A percentile compares a stretch with the other conserved stretches of the same genome.
These are phyloP conservation scores for Taxidea taxus DNA, from an alignment of 2,113 vertebrate genomes.

Conservation along the genomic window DNA sequence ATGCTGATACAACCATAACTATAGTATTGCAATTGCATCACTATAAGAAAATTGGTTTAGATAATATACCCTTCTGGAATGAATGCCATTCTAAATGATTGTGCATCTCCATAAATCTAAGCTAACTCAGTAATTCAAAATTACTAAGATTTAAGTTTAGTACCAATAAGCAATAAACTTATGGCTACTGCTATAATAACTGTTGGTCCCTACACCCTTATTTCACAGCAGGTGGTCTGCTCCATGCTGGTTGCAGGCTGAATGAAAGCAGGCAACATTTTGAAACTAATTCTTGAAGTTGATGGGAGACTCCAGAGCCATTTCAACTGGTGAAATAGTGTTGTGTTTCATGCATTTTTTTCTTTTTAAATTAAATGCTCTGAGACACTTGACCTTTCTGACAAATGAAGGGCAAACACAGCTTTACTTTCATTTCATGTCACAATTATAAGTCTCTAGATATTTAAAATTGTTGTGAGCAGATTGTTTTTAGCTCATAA, in stretches of 20 bases:
- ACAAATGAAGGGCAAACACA: slow-evolving; percentile 63
- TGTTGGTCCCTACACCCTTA: slow-evolving; percentile 78
- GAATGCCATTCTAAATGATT: slow-evolving; percentile 84
- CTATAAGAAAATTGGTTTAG: slow-evolving; percentile 86
- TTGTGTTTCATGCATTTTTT: slow-evolving; percentile 44
- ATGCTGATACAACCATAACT: slow-evolving; percentile 83
- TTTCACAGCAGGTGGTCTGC: slow-evolving; percentile 85
- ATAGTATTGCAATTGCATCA: slow-evolving; percentile 81
- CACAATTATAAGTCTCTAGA: neutral
- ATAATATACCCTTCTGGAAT: slow-evolving; percentile 86
- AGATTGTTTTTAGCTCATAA: neutral
- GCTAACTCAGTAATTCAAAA: slow-evolving; percentile 88
- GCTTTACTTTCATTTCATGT: neutral
- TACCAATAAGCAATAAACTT: slow-evolving; percentile 87
- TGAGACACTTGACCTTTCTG: slow-evolving; percentile 75
- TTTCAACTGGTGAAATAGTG: slow-evolving; percentile 72
- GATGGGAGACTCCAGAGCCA: slow-evolving; percentile 70
- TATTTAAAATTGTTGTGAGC: slow-evolving; percentile 1
- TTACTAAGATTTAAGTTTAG: slow-evolving; percentile 87
- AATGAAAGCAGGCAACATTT: slow-evolving; percentile 79
- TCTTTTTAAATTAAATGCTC: slow-evolving; percentile 60
- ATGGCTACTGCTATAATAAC: slow-evolving; percentile 86
- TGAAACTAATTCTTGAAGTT: slow-evolving; percentile 83
- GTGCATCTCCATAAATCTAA: slow-evolving; percentile 86
- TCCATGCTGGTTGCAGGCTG: slow-evolving; percentile 76